phyloP scores from a whole-genome alignment of 2,888 invertebrate species.

The Drosophila engyochracea region DNA sequence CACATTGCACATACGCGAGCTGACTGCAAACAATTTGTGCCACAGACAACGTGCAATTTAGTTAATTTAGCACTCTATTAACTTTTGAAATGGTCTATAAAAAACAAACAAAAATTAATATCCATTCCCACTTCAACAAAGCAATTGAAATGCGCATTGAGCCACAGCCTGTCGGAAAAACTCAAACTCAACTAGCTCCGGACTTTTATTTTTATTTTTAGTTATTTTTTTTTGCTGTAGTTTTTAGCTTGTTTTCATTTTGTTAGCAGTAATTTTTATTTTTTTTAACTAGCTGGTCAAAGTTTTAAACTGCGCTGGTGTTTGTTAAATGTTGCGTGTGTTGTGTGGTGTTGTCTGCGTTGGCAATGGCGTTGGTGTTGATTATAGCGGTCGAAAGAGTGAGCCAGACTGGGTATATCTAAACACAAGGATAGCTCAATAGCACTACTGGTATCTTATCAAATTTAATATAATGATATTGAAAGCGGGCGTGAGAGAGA shows the following conservation, averaged over 20 bases:
- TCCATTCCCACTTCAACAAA: slow-evolving; percentile 34
- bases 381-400: slow-evolving; percentile 67
- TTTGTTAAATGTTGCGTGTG: slow-evolving; percentile 64
- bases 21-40: slow-evolving; percentile 55
- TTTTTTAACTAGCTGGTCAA: slow-evolving; percentile 53
- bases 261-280: slow-evolving; percentile 24
- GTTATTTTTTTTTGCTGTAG: slow-evolving; percentile 10
- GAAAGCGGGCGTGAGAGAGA: background rate
- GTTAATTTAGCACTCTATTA: slow-evolving; percentile 78
- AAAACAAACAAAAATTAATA: slow-evolving; percentile 23
- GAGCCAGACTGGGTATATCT: slow-evolving; percentile 3
- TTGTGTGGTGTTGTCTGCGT: slow-evolving; percentile 28
- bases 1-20: slow-evolving; percentile 63
- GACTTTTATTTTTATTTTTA: slow-evolving; percentile 8
- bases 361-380: slow-evolving; percentile 56
- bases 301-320: slow-evolving; percentile 69
- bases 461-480: background rate
- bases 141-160: slow-evolving; percentile 77
- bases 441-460: slow-evolving; percentile 10
- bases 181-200: slow-evolving; percentile 58
- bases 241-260: slow-evolving; percentile 8
- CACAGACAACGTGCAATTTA: slow-evolving; percentile 70
- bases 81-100: slow-evolving; percentile 56
- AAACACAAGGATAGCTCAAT: slow-evolving; percentile 12
- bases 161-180: slow-evolving; percentile 67